phyloP scores from a whole-genome alignment of 2,113 vertebrate species.

The Pelecanoides urinatrix region DNA sequence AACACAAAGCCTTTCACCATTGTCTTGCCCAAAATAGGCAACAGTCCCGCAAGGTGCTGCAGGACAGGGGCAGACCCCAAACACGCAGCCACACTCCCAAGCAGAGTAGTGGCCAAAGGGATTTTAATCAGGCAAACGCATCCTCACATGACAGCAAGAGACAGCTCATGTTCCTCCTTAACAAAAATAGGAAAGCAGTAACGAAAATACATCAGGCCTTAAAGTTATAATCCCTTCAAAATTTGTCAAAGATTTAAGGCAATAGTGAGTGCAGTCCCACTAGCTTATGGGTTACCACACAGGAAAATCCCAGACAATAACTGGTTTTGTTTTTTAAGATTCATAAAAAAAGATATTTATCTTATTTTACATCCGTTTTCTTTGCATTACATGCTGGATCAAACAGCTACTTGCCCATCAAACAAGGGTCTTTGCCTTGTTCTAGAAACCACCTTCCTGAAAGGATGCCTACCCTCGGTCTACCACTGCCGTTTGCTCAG shows the following conservation, averaged over 20 bases:
- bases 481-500: not conserved
- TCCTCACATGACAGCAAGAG: not conserved
- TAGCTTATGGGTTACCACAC: not conserved
- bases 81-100: not conserved
- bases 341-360: not conserved
- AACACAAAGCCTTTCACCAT: not conserved
- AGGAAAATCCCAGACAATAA: not conserved
- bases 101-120: not conserved
- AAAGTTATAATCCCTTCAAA: not conserved
- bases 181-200: not conserved
- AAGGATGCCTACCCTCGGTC: not conserved
- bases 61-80: not conserved
- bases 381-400: not conserved
- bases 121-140: not conserved
- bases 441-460: not conserved
- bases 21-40: not conserved
- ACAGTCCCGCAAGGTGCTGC: not conserved
- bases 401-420: not conserved
- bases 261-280: not conserved
- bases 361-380: not conserved
- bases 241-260: not conserved
- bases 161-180: not conserved
- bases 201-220: not conserved
- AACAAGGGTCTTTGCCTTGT: not conserved
- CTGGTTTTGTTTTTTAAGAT: not conserved